Base-by-base conservation (phyloP, 2,888 invertebrate genomes). In the Stegana nigrithorax region DNA sequence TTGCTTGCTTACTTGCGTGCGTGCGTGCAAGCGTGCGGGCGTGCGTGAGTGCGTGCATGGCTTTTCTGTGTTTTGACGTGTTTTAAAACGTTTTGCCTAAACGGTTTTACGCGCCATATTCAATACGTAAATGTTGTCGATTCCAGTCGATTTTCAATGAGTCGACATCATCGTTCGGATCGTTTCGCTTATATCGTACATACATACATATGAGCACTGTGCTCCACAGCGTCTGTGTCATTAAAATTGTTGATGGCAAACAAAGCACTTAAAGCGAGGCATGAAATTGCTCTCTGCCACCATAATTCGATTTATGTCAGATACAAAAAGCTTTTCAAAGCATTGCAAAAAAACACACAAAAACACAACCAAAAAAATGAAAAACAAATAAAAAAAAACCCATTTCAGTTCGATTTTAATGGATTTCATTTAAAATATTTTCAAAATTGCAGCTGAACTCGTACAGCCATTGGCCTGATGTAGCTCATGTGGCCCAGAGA, bases 41-140 rank as follows among this genome's bases (percentile, higher is more conserved):
- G 1, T 51, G 10, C 26, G 12, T n/a, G 50, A 14, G 10, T 27
- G n/a, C n/a, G n/a, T n/a, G n/a, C n/a, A n/a, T n/a, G n/a, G n/a
- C n/a, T n/a, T n/a, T n/a, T n/a, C n/a, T n/a, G n/a, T n/a, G n/a
- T n/a, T n/a, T n/a, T n/a, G n/a, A n/a, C n/a, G n/a, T n/a, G n/a
- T n/a, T n/a, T 26, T 21, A 65, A 64, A 65, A 66, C 57, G 67
- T 66, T 67, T 65, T 62, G 51, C 56, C 66, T 71, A 66, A 73
- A 63, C 69, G 69, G 58, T 60, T 51, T 10, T 25, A 27, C 4
- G 27, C 45, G 32, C n/a, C 63, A 70, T 66, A 66, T 71, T 60
- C 78, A 73, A 72, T 75, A 75, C 70, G 75, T n/a, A n/a, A n/a
- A n/a, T n/a, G n/a, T n/a, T n/a, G n/a, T n/a, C n/a, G n/a, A n/a